phyloP scores from a whole-genome alignment of 2,888 invertebrate species.

The Cartodere bifasciata region DNA sequence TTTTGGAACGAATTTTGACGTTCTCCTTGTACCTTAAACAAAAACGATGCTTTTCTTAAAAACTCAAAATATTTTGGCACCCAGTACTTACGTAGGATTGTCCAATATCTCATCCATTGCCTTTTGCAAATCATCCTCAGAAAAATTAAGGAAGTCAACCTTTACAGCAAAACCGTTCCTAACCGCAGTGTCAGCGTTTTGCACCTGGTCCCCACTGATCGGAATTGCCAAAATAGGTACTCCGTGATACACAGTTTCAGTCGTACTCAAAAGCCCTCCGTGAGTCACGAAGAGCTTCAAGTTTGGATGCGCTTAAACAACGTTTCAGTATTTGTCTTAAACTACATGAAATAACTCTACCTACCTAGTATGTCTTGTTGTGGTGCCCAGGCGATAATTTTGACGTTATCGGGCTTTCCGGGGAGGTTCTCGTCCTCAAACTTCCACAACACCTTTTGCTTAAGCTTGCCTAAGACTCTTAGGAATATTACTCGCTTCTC shows the following conservation, averaged over 20 bases:
- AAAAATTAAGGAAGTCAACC: conserved; percentile 36
- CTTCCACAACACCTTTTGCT: conserved; percentile 35
- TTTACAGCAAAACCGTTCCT: conserved; percentile 21
- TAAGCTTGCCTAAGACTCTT: conserved; percentile 28
- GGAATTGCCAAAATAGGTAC: conserved; percentile 41
- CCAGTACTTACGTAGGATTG: conserved; percentile 24
- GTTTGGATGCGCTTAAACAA: conserved; percentile 37
- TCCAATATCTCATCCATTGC: conserved; percentile 34
- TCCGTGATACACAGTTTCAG: conserved; percentile 41
- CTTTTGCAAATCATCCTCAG: conserved; percentile 31
- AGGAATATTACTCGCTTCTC: conserved; percentile 23
- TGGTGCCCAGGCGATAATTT: conserved; percentile 31
- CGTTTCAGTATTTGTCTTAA: neutral
- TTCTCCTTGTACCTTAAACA: too few species aligned
- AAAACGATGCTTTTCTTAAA: neutral
- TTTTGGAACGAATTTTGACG: conserved; percentile 10
- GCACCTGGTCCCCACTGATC: conserved; percentile 39
- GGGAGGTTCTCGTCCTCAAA: conserved; percentile 28
- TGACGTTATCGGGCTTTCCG: conserved; percentile 29
- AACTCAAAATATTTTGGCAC: neutral
- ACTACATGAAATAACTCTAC: neutral
- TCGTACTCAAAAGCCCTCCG: conserved; percentile 44
- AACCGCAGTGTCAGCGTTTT: conserved; percentile 36
- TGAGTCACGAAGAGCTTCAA: conserved; percentile 45
- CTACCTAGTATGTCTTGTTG: conserved; percentile 30